These are phyloP conservation scores for Chouioia cunea DNA, from an alignment of 2,888 invertebrate species.

Conservation along the genomic window DNA sequence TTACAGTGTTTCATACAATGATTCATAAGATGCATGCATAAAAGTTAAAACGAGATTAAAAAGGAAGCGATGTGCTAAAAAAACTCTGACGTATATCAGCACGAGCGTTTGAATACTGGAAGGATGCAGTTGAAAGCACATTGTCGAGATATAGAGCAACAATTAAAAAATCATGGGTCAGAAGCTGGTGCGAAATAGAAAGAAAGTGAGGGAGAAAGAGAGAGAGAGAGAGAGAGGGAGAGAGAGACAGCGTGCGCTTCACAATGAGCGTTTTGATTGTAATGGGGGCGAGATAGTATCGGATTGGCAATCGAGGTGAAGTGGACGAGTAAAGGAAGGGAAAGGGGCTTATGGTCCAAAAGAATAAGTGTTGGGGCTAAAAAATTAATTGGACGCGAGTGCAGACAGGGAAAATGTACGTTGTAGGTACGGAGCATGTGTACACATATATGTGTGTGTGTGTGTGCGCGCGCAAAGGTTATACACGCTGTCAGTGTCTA, in stretches of 20 bases:
- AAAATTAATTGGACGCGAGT: constrained; percentile 40
- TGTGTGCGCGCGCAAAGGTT: no score
- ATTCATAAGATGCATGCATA: no score
- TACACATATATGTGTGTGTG: neutral
- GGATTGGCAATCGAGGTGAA: constrained; percentile 5
- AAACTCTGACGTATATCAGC: no score
- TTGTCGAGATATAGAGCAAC: no score
- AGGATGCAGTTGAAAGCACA: no score
- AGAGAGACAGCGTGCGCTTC: neutral
- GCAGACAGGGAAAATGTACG: neutral
- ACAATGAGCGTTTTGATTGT: neutral
- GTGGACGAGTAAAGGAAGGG: neutral
- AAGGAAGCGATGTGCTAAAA: no score
- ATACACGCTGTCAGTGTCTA: neutral
- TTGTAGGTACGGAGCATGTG: neutral
- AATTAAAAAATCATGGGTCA: no score
- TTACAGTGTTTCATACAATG: no score
- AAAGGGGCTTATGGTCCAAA: constrained; percentile 9
- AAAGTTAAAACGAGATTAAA: no score
- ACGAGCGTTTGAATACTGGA: no score
- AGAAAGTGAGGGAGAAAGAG: no score
- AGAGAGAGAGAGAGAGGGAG: neutral
- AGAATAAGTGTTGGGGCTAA: constrained; percentile 22
- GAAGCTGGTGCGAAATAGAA: neutral
- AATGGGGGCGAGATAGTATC: neutral